Conservation (phyloP, 1,140 invertebrate genomes). For the Pseudobourletiella spinata region DNA sequence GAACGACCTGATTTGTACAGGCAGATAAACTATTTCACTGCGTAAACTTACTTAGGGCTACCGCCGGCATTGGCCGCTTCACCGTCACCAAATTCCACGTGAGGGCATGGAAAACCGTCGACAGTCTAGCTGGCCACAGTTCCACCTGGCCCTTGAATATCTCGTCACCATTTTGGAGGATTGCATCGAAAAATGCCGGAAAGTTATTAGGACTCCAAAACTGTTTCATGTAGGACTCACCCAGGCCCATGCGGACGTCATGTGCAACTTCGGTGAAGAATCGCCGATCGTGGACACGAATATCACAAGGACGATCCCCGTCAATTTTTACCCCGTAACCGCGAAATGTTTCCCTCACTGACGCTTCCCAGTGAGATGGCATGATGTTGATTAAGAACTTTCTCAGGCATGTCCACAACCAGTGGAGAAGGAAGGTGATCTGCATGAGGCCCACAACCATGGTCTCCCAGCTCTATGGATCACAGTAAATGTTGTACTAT, state of each 20-base stretch:
- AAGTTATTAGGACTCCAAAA: neutral
- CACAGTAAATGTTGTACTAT: no score
- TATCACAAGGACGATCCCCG: neutral
- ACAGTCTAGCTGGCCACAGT: neutral
- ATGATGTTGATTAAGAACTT: neutral
- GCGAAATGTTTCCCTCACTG: neutral
- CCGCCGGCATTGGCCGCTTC: neutral
- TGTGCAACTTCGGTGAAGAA: neutral
- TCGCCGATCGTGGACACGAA: neutral
- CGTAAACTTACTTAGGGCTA: neutral
- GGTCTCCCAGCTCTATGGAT: no score
- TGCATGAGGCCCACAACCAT: no score
- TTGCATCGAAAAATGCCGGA: neutral
- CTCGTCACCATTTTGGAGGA: no score
- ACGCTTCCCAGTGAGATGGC: no score
- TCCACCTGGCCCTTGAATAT: no score
- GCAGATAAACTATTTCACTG: neutral
- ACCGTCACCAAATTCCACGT: no score
- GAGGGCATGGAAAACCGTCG: neutral
- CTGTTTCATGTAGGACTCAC: neutral
- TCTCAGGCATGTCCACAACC: neutral
- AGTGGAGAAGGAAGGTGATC: no score
- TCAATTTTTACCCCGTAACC: neutral
- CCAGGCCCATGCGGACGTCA: neutral
- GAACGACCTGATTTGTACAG: neutral